Conservation (phyloP, 1,140 invertebrate genomes). For the Pseudomyrmex flavicornis region DNA sequence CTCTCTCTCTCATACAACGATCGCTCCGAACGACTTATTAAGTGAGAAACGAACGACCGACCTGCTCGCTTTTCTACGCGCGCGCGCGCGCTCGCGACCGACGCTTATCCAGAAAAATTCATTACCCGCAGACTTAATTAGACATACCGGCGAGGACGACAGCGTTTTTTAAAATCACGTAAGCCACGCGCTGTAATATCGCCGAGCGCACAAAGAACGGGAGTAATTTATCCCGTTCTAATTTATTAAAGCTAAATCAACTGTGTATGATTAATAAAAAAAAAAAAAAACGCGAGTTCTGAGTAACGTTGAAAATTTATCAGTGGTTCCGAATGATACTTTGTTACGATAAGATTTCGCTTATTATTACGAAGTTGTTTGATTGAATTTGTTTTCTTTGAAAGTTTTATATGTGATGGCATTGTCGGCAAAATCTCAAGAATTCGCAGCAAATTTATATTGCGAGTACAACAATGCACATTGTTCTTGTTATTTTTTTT, state of each 20-base stretch:
- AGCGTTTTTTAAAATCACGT: slow-evolving; percentile 57
- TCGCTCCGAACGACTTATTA: slow-evolving; percentile 62
- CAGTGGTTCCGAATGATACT: not conserved
- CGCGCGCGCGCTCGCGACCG: not conserved
- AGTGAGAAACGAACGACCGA: slow-evolving; percentile 52
- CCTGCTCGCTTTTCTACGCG: slow-evolving; percentile 13
- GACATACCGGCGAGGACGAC: slow-evolving; percentile 39
- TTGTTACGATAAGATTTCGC: not conserved
- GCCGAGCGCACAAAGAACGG: slow-evolving; percentile 42
- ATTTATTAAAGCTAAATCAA: slow-evolving; percentile 58
- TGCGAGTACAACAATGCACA: not conserved
- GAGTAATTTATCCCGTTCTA: slow-evolving; percentile 39
- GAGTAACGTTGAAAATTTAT: slow-evolving; percentile 30
- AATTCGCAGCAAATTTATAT: not conserved
- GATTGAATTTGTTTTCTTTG: not conserved
- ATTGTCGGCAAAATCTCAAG: not conserved
- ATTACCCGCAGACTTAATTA: slow-evolving; percentile 56
- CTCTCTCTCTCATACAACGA: slow-evolving; percentile 39
- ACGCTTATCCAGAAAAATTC: slow-evolving; percentile 55
- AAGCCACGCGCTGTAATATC: slow-evolving; percentile 57
- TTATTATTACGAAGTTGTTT: not conserved
- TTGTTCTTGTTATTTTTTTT: not conserved
- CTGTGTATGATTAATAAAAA: slow-evolving; percentile 34
- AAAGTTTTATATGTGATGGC: not conserved
- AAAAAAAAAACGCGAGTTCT: slow-evolving; percentile 6